Base-by-base conservation (phyloP, 2,113 vertebrate genomes). In the Lamprologus tigripictilis region DNA sequence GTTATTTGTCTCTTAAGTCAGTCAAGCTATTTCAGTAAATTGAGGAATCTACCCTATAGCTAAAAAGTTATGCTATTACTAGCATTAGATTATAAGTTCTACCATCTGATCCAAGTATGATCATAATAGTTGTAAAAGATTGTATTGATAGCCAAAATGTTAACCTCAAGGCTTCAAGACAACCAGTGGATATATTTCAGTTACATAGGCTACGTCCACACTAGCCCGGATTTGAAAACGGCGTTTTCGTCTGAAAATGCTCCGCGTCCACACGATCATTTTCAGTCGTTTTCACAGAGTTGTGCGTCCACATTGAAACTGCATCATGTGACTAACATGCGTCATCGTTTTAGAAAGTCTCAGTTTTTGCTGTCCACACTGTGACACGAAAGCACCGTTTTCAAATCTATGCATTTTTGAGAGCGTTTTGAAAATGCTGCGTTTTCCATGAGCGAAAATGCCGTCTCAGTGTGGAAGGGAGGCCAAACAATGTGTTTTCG, bases 401-500 rank as follows among this genome's bases (percentile, higher is more conserved):
- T 53, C 51, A 54, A 54, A 54, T 54, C 2, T 28, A 58, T 58
- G 13, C 23, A 28, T 58, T 3, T 57, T 57, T 28, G 55, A 3
- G 23, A 57, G 12, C 7, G 3, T 58, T 58, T 58, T 16, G 55
- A 28, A 28, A 58, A 58, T 58, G 55, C 23, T 58, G 55, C 8
- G 0, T 58, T 58, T 58, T 58, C 55, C 23, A 28, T 58, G 55
- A 9, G 55, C 1, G 4, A 58, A 58, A 58, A 28, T 28, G 55
- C 1, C 7, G 0, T 58, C 23, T 58, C 1, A 57, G 13, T 2
- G 55, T 57, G 55, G 23, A 57, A 3, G 55, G 4, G 55, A 58
- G 3, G 0, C 55, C 55, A 57, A 13, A 16, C 4, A 0, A 57
- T 57, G 23, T 9, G 1, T 57, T 57, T 57, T 57, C 23, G 0